Conservation (phyloP, 2,797 vertebrate species). For the Lepus oiostolus region DNA sequence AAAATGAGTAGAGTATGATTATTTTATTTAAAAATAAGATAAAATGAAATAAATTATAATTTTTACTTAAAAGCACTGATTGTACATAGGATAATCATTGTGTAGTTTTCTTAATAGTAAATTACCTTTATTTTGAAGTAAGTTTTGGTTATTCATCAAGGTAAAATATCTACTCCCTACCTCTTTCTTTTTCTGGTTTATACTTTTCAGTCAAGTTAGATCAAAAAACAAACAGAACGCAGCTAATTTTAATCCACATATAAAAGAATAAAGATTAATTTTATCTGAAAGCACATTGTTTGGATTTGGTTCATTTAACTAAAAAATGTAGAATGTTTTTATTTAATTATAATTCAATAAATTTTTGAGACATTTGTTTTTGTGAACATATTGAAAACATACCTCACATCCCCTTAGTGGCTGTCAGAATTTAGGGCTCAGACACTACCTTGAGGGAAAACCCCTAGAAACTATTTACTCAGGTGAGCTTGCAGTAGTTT, state of each 20-base stretch:
- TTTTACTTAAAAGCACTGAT: constrained; percentile 36
- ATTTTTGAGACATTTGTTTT: background rate
- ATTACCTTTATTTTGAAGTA: constrained; percentile 11
- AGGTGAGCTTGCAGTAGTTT: background rate
- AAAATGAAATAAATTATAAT: background rate
- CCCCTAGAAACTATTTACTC: background rate
- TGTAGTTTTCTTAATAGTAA: constrained; percentile 25
- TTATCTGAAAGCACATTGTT: background rate
- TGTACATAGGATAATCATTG: background rate
- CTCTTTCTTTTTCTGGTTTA: background rate
- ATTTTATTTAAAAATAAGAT: background rate
- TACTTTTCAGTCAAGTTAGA: background rate
- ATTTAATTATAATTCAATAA: constrained; percentile 32
- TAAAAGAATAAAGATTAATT: background rate
- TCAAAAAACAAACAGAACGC: background rate
- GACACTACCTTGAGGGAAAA: background rate
- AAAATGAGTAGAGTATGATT: background rate
- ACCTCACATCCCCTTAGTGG: background rate
- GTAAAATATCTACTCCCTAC: background rate
- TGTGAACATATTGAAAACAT: background rate
- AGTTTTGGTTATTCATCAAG: background rate
- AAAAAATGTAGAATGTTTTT: background rate
- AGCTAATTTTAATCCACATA: constrained; percentile 22
- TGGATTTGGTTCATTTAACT: constrained; percentile 1
- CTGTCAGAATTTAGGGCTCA: background rate